Percentiles rank a stretch among this genome's conserved stretches.
Evolutionary conservation across 1,140 invertebrate genomes (phyloP).

Genomic region (Hermetia illucens): DNA sequence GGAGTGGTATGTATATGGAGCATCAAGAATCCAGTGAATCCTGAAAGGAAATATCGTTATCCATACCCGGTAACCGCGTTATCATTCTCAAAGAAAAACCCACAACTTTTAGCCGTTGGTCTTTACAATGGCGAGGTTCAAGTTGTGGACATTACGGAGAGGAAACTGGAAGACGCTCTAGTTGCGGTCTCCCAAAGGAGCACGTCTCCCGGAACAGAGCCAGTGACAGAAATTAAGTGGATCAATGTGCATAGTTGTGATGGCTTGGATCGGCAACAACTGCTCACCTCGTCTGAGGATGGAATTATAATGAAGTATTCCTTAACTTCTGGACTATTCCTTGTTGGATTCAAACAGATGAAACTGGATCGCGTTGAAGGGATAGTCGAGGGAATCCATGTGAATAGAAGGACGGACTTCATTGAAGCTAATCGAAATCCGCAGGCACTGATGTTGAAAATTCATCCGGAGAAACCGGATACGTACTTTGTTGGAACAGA

Average conservation of each 20-base stretch:
- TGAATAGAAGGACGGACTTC: slow-evolving; percentile 7
- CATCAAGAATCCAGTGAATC: slow-evolving; percentile 73
- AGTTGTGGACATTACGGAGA: slow-evolving; percentile 51
- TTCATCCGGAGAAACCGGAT: slow-evolving; percentile 46
- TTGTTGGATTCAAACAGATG: slow-evolving; percentile 41
- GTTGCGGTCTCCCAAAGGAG: slow-evolving; percentile 37
- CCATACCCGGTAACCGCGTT: slow-evolving; percentile 53
- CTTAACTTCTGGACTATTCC: slow-evolving; percentile 24
- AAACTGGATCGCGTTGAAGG: slow-evolving; percentile 44
- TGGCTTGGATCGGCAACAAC: slow-evolving; percentile 26
- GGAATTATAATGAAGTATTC: slow-evolving; percentile 40
- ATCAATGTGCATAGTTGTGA: slow-evolving; percentile 30
- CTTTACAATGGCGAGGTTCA: slow-evolving; percentile 63
- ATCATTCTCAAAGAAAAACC: slow-evolving; percentile 49
- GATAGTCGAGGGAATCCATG: slow-evolving; percentile 38
- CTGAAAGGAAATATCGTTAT: slow-evolving; percentile 57
- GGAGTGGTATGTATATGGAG: slow-evolving; percentile 68
- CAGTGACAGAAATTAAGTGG: slow-evolving; percentile 49
- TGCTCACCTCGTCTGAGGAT: slow-evolving; percentile 39
- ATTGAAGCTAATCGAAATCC: slow-evolving; percentile 29
- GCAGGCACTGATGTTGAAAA: slow-evolving; percentile 43
- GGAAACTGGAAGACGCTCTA: slow-evolving; percentile 29
- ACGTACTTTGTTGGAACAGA: slow-evolving; percentile 70
- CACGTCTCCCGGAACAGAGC: slow-evolving; percentile 43
- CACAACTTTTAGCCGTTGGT: slow-evolving; percentile 62